Conservation (phyloP, 1,140 invertebrate species). For the Mylabris phalerata region DNA sequence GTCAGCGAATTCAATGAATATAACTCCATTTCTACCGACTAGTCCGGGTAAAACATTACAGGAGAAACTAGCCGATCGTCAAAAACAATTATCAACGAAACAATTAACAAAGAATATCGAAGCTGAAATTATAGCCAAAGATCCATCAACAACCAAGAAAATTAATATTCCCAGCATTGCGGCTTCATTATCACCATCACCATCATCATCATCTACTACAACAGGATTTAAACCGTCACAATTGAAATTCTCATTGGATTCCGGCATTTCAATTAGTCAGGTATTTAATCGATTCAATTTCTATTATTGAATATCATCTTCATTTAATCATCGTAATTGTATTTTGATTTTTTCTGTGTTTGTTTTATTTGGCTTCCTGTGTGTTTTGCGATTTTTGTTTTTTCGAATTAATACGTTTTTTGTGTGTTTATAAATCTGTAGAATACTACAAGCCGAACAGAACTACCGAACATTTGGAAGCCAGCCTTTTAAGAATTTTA, state of each 20-base stretch:
- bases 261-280: constrained; percentile 37
- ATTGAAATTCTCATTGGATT: constrained; percentile 28
- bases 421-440: constrained; percentile 14
- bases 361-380: background rate
- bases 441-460: constrained; percentile 23
- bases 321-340: background rate
- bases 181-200: constrained; percentile 16
- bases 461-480: constrained; percentile 34
- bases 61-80: constrained; percentile 54
- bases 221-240: background rate
- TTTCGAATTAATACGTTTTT: background rate
- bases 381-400: background rate
- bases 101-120: constrained; percentile 16
- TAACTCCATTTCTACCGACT: constrained; percentile 27
- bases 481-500: constrained; percentile 25
- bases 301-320: constrained; percentile 7
- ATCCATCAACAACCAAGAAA: constrained; percentile 10
- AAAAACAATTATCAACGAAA: constrained; percentile 43
- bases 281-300: constrained; percentile 20
- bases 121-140: constrained; percentile 14
- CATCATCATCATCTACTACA: constrained; percentile 1
- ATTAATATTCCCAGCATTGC: constrained; percentile 24
- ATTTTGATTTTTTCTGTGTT: background rate
- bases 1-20: constrained; percentile 2
- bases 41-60: constrained; percentile 54